Base-by-base conservation (phyloP, 2,113 vertebrate genomes). In the Cebus imitator region DNA sequence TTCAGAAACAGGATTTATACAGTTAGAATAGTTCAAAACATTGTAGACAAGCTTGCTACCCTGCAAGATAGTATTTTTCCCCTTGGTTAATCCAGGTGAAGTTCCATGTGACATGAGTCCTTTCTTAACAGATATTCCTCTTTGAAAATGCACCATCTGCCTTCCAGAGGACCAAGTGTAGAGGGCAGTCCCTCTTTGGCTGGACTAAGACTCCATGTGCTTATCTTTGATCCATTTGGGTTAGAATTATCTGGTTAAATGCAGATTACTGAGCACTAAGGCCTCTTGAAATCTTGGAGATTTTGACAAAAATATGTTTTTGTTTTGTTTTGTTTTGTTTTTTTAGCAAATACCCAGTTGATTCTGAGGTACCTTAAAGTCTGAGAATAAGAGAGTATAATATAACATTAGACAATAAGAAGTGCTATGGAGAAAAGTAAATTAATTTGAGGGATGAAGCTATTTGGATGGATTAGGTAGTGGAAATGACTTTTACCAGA, bases 1-100 rank as follows among this genome's bases (percentile, higher is more conserved):
- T 79, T 94, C 75, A 50, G 30, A 45, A 83, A 52, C 6, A 45
- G 52, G 61, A 13, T 91, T 75, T 93, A 16, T 52, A 30, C 12
- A 55, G 35, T 48, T 87, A 17, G 64, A 76, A 86, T 81, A 83
- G 52, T 66, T 95, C 78, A 87, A 84, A 80, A 48, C 21, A 5
- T 93, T 45, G 78, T 57, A 57, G 64, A 85, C 64, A 88, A 81
- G 32, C 40, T 81, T 76, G 57, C 57, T 80, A 32, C 37, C 10
- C 30, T 37, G 1, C 30, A 18, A 70, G 23, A 32, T 76, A 64
- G 12, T 61, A 86, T 13, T 88, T 88, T 95, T 57, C 25, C 43
- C 57, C 82, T 48, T 76, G n/a, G 12, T 68, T 96, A 95, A 96
- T 17, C 72, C 87, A 89, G 90, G 37, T 48, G 9, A 90, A 66